Conservation (phyloP, 2,113 vertebrate species). For the Romanogobio albipinnatus region DNA sequence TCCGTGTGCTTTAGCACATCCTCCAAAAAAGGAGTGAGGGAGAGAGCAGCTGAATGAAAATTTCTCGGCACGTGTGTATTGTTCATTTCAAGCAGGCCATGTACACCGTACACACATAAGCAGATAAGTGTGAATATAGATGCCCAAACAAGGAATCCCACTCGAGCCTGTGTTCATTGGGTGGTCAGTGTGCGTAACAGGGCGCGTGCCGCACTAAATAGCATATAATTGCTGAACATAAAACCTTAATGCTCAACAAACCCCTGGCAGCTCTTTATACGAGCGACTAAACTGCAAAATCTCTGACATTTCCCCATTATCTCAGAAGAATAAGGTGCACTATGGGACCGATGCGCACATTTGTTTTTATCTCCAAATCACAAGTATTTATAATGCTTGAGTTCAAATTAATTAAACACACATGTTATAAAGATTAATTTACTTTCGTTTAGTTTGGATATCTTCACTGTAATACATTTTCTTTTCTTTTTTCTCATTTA, state of each 20-base stretch:
- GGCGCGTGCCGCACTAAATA: neutral
- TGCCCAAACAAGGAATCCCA: slow-evolving; percentile 64
- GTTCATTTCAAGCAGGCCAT: neutral
- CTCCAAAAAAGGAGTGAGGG: slow-evolving; percentile 22
- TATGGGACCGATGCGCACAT: neutral
- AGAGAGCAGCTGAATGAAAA: neutral
- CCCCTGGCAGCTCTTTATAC: slow-evolving; percentile 19
- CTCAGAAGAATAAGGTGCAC: neutral
- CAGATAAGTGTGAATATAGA: slow-evolving; percentile 14
- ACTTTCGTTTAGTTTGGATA: neutral
- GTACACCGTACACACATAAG: neutral
- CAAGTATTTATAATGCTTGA: slow-evolving; percentile 6
- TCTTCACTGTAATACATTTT: neutral
- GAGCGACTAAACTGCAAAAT: slow-evolving; percentile 29
- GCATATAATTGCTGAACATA: neutral
- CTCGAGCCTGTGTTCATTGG: slow-evolving; percentile 37
- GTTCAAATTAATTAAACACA: slow-evolving; percentile 9
- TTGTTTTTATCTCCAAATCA: slow-evolving; percentile 17
- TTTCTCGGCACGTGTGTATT: neutral
- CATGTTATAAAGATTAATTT: neutral
- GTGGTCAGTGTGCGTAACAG: slow-evolving; percentile 60
- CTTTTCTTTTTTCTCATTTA: neutral
- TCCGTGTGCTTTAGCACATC: neutral
- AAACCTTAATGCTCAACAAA: slow-evolving; percentile 31
- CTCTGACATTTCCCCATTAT: neutral